Evolutionary conservation across 1,140 invertebrate genomes (phyloP).

Genomic region (Euglossa dilemma): DNA sequence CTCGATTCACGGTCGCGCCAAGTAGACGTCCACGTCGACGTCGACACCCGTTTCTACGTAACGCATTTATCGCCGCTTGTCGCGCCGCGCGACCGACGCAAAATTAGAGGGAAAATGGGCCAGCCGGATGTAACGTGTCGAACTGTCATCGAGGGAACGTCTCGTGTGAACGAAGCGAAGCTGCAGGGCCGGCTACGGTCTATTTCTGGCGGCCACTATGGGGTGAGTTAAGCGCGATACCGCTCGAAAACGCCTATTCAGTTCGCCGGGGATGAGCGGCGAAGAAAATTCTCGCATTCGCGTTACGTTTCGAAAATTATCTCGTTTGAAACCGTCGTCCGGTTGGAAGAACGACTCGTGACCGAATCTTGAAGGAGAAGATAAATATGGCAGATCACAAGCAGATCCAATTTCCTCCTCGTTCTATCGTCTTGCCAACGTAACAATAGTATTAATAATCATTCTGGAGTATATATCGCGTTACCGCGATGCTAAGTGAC

Average conservation of each 20-base stretch:
- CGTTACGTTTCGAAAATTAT: too few species aligned
- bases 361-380: too few species aligned
- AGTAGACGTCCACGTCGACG: not conserved
- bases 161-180: constrained; percentile 44
- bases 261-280: not conserved
- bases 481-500: too few species aligned
- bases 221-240: constrained; percentile 33
- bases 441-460: too few species aligned
- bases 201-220: constrained; percentile 51
- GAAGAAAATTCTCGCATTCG: too few species aligned
- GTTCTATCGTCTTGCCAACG: too few species aligned
- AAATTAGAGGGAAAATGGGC: constrained; percentile 57
- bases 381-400: too few species aligned
- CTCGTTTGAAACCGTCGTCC: too few species aligned
- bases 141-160: constrained; percentile 60
- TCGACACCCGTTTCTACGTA: constrained; percentile 35
- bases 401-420: too few species aligned
- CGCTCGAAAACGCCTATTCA: constrained; percentile 31
- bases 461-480: too few species aligned
- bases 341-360: too few species aligned
- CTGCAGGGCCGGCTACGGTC: constrained; percentile 12
- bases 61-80: constrained; percentile 50
- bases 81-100: constrained; percentile 23
- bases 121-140: constrained; percentile 59
- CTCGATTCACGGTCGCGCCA: constrained; percentile 23